A percentile compares a stretch with the other conserved stretches of the same genome.
phyloP scores from a whole-genome alignment of 2,888 invertebrate genomes.

The Orchesella flavescens region DNA sequence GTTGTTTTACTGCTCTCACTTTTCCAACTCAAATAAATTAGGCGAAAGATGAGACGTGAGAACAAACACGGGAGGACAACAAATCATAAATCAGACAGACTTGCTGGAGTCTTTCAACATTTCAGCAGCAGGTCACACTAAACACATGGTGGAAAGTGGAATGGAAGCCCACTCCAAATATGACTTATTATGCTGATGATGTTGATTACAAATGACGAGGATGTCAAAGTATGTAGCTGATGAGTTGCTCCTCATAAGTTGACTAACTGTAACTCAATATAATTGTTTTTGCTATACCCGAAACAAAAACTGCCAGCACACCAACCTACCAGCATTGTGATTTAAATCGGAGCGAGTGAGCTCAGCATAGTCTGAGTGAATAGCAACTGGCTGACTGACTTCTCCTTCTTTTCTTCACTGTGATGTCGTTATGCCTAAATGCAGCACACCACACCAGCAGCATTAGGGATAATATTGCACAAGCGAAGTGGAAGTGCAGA shows the following conservation, averaged over 20 bases:
- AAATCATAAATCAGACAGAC: constrained; percentile 7
- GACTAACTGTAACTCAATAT: too few relatives aligned
- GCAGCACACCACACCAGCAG: too few relatives aligned
- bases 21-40: not conserved
- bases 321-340: not conserved
- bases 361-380: constrained; percentile 10
- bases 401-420: constrained; percentile 38
- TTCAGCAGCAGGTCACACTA: not conserved
- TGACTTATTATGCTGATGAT: not conserved
- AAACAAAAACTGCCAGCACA: not conserved
- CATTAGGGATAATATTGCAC: not conserved
- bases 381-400: constrained; percentile 51
- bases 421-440: constrained; percentile 10
- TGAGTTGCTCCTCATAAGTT: too few relatives aligned
- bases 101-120: not conserved
- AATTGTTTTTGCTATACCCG: not conserved
- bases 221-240: not conserved
- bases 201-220: not conserved
- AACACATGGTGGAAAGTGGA: not conserved
- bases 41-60: not conserved
- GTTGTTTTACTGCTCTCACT: too few relatives aligned
- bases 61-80: constrained; percentile 5
- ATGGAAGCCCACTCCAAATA: not conserved
- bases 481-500: not conserved
- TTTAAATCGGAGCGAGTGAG: not conserved